Conservation (phyloP, 2,888 invertebrate species). For the Eristalis tenax region DNA sequence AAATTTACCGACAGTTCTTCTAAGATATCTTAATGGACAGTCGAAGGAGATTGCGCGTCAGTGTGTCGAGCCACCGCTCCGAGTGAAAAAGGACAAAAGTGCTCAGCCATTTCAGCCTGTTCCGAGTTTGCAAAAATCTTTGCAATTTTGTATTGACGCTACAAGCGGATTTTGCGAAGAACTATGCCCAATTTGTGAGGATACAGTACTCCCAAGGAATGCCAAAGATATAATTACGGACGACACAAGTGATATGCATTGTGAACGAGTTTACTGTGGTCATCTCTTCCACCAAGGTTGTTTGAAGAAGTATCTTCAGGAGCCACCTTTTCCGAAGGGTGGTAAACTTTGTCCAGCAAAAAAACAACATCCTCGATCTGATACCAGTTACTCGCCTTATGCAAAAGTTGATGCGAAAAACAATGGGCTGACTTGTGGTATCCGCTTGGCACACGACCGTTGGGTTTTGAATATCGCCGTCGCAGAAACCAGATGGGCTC, state of each 20-base stretch:
- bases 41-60: constrained; percentile 86
- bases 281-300: constrained; percentile 88
- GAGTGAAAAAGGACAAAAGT: constrained; percentile 80
- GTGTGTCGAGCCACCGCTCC: constrained; percentile 87
- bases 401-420: constrained; percentile 25
- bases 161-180: constrained; percentile 85
- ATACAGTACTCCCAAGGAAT: constrained; percentile 84
- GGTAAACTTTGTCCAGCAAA: constrained; percentile 86
- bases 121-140: constrained; percentile 84
- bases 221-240: constrained; percentile 83
- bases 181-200: constrained; percentile 85
- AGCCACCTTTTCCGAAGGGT: constrained; percentile 87
- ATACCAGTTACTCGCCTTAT: constrained; percentile 74
- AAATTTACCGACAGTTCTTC: constrained; percentile 85
- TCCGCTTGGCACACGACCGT: constrained; percentile 87
- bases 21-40: constrained; percentile 85
- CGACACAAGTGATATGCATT: constrained; percentile 84
- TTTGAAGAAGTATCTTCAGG: constrained; percentile 86
- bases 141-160: constrained; percentile 84
- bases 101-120: constrained; percentile 83
- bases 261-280: constrained; percentile 88
- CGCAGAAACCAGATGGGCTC: constrained; percentile 89
- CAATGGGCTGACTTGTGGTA: constrained; percentile 81
- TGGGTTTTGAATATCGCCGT: constrained; percentile 87
- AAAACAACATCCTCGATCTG: constrained; percentile 79